Percentiles rank a stretch among this genome's conserved stretches.
Conservation (phyloP, 1,140 invertebrate genomes). For the Eueides isabella region DNA sequence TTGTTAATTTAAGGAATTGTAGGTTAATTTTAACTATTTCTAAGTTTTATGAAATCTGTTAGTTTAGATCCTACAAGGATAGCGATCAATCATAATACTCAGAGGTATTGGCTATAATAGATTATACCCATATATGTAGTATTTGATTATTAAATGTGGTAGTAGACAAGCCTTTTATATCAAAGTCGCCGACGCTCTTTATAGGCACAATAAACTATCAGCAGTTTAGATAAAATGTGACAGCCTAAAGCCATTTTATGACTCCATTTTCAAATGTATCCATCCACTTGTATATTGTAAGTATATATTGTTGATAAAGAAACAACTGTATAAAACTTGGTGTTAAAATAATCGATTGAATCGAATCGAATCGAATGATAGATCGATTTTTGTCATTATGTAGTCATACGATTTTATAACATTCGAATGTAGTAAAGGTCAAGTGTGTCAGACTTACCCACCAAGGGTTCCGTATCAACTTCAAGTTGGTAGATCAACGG, state of each 20-base stretch:
- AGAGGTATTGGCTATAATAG: not conserved
- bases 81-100: not conserved
- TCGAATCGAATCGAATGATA: too few species aligned
- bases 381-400: too few species aligned
- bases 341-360: too few species aligned
- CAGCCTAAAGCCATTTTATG: conserved; percentile 38
- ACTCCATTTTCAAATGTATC: conserved; percentile 30
- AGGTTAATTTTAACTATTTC: too few species aligned
- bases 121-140: not conserved
- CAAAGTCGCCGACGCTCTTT: conserved; percentile 36
- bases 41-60: too few species aligned
- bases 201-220: conserved; percentile 32
- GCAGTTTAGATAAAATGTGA: conserved; percentile 36
- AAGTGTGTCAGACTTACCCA: too few species aligned
- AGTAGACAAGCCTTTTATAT: conserved; percentile 12
- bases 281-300: not conserved
- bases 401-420: too few species aligned
- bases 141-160: not conserved
- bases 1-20: too few species aligned
- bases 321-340: not conserved
- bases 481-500: too few species aligned
- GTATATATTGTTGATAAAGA: not conserved
- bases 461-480: too few species aligned
- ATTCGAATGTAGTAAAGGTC: too few species aligned
- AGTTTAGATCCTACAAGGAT: too few species aligned